phyloP scores from a whole-genome alignment of 2,888 invertebrate genomes.

The Stictocephala bisonia region DNA sequence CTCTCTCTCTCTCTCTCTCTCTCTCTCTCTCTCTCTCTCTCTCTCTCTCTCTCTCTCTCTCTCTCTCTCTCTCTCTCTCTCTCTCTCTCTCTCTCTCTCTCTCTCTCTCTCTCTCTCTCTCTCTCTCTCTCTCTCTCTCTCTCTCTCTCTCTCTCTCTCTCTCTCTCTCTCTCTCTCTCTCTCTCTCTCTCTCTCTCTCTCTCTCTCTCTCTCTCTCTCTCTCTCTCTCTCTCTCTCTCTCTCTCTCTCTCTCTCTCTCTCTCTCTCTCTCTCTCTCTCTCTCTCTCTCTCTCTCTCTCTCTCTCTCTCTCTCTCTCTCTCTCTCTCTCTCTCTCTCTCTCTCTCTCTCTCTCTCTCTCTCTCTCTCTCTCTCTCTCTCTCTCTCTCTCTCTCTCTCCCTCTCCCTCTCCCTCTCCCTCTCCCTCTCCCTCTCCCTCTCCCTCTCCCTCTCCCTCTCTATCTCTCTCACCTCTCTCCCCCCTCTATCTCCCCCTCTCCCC shows the following conservation, averaged over 20 bases:
- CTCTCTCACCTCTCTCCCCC: slow-evolving; percentile 1
- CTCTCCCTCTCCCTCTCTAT: neutral
- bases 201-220: neutral
- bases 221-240: slow-evolving; percentile 20
- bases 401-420: neutral
- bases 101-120: slow-evolving; percentile 9
- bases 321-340: too few species aligned
- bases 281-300: too few species aligned
- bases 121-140: slow-evolving; percentile 17
- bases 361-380: neutral
- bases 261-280: too few species aligned
- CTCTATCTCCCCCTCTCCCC: neutral
- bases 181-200: neutral
- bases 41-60: neutral
- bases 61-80: slow-evolving; percentile 9
- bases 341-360: too few species aligned
- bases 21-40: slow-evolving; percentile 6
- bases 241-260: slow-evolving; percentile 29
- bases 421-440: neutral
- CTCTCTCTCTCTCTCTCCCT: neutral
- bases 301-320: too few species aligned
- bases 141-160: slow-evolving; percentile 7
- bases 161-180: neutral
- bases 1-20: slow-evolving; percentile 22
- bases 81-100: slow-evolving; percentile 27